Base-by-base conservation (phyloP, 2,888 invertebrate genomes). In the Melanostoma scalare region DNA sequence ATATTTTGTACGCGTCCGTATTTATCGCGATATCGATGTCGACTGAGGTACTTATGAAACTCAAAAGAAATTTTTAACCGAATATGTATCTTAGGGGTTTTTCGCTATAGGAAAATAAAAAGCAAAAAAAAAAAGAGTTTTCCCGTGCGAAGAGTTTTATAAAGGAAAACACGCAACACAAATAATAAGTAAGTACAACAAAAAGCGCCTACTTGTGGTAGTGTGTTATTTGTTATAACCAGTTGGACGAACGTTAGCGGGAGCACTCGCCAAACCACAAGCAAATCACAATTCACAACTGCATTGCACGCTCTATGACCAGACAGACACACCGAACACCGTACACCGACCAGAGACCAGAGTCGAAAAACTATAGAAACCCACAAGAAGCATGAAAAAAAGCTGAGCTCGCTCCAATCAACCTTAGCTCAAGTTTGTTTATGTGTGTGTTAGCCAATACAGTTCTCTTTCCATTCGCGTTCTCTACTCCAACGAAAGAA, bases 21-120 rank as follows among this genome's bases (percentile, higher is more conserved):
- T 84, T 84, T 55, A 79, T 69, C 79, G 84, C 84, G 84, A 60
- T 84, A 69, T 79, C 74, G 84, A 79, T 75, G 79, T 79, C 84
- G 84, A 84, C 84, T 84, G 84, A 84, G 79, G 74, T 79, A 84
- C 79, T 84, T 79, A 79, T 79, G 79, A 79, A 79, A 84, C 74
- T 79, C 60, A 79, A 84, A 84, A 84, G 84, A 84, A 84, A 84
- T 84, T 84, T 67, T 84, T 84, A 84, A 84, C 79, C 84, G 71
- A 84, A 84, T 84, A 79, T 79, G 79, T 84, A 84, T 79, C 84
- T 84, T 79, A 74, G 79, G 75, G 79, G 65, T 79, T 74, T 55
- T 79, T 53, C 48, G 74, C 71, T 75, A 71, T 67, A 75, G 61
- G 50, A 71, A 71, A 60, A 60, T 60, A 60, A 31, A 65, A 35